Base-by-base conservation (phyloP, 2,797 vertebrate species). In the Hemitrygon akajei region DNA sequence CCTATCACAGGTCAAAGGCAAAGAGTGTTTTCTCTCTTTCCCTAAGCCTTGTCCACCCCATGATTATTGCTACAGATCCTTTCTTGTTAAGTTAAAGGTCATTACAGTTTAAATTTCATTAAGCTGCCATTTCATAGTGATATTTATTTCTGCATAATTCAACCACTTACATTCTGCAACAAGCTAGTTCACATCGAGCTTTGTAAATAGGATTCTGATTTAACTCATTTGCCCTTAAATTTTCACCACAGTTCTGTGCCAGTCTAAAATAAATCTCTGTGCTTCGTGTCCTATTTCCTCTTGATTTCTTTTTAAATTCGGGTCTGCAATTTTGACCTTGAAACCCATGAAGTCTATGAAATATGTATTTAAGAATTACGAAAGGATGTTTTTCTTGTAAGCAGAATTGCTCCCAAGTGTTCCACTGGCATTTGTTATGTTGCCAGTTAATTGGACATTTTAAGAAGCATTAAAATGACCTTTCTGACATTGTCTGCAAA, bases 1-100 rank as follows among this genome's bases (percentile, higher is more conserved):
- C 86, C 63, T 89, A 89, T 69, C 86, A 66, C 86, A 89, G 86
- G 86, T 89, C 86, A 89, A 66, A 69, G 86, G n/a, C 66, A 89
- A 22, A 18, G 30, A 89, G 12, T 69, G 86, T 69, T 89, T 69
- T 16, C 60, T 69, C n/a, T 34, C 60, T 60, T 63, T 89, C 86
- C 58, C 86, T 7, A 69, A 10, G 30, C 63, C 86, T 20, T 69
- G 60, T 66, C 63, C 60, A 89, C 63, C 86, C 47, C 63, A 66
- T 89, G 86, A 89, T 69, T 60, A 86, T 60, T 58, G 82, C 58
- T 86, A n/a, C 82, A 86, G 27, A 86, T 86, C 86, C 37, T 69
- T 34, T 69, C 69, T 89, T 47, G 47, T 25, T 22, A 22, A 75
- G 63, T 66, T 87, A 25, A 89, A 89, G 86, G 86, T 69, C 86